A percentile compares a stretch with the other conserved stretches of the same genome.
phyloP scores from a whole-genome alignment of 2,113 vertebrate genomes.

The Struthio camelus region DNA sequence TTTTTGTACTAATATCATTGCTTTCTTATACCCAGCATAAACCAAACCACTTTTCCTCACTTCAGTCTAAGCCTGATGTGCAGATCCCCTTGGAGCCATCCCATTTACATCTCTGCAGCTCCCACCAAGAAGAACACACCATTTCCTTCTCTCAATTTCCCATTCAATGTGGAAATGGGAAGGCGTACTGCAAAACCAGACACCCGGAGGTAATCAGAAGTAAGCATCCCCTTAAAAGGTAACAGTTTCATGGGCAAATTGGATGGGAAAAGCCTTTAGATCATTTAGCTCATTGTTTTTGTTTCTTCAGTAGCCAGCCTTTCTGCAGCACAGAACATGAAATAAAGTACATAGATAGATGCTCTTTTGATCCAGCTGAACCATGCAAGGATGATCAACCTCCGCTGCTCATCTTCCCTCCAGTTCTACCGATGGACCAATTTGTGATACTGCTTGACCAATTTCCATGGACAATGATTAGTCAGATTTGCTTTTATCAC shows the following conservation, averaged over 20 bases:
- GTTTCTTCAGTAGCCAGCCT: not conserved
- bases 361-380: not conserved
- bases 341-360: not conserved
- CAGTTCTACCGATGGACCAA: not conserved
- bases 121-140: not conserved
- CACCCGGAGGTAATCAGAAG: not conserved
- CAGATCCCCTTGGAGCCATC: not conserved
- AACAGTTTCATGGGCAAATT: not conserved
- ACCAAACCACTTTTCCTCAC: not conserved
- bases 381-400: not conserved
- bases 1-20: not conserved
- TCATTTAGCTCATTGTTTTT: not conserved
- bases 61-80: not conserved
- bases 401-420: not conserved
- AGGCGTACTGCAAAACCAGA: not conserved
- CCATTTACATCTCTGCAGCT: not conserved
- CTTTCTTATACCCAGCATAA: not conserved
- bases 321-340: fast-evolving
- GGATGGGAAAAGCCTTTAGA: not conserved
- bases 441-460: no score
- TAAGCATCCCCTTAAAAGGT: not conserved
- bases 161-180: not conserved
- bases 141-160: not conserved
- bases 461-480: no score
- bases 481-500: not conserved